phyloP scores from a whole-genome alignment of 2,888 invertebrate genomes.

The Epistrophe eligans region DNA sequence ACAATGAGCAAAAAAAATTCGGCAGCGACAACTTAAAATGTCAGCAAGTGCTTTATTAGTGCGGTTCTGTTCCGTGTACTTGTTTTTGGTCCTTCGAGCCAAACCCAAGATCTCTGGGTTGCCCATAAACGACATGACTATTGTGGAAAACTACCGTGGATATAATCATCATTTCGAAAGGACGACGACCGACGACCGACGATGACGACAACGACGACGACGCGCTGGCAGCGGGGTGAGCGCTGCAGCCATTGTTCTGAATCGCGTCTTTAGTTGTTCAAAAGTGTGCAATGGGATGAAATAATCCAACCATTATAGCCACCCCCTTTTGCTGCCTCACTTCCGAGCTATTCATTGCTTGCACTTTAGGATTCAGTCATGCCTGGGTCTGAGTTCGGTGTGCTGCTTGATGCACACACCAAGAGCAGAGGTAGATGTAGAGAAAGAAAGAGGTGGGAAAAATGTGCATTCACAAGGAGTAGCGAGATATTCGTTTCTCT shows the following conservation, averaged over 20 bases:
- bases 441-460: no score
- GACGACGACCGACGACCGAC: background rate
- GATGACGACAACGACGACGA: background rate
- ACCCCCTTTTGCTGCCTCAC: background rate
- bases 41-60: slow-evolving; percentile 48
- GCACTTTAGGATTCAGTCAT: slow-evolving; percentile 41
- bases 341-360: slow-evolving; percentile 6
- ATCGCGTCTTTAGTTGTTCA: slow-evolving; percentile 47
- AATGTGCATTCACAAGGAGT: slow-evolving; percentile 30
- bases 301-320: slow-evolving; percentile 38
- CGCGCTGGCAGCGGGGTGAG: background rate
- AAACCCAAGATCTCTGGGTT: background rate
- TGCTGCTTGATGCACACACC: background rate
- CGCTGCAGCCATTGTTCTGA: slow-evolving; percentile 20
- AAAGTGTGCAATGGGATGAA: slow-evolving; percentile 47
- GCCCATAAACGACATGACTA: slow-evolving; percentile 33
- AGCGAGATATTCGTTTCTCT: slow-evolving; percentile 13
- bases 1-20: slow-evolving; percentile 49
- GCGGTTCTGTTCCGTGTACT: slow-evolving; percentile 19
- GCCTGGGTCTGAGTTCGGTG: background rate
- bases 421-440: background rate
- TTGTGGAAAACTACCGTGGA: slow-evolving; percentile 57
- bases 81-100: slow-evolving; percentile 32
- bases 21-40: slow-evolving; percentile 47
- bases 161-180: slow-evolving; percentile 32